These are phyloP conservation scores for Campylomormyrus numenius DNA, from an alignment of 2,113 vertebrate species.

Conservation along the genomic window DNA sequence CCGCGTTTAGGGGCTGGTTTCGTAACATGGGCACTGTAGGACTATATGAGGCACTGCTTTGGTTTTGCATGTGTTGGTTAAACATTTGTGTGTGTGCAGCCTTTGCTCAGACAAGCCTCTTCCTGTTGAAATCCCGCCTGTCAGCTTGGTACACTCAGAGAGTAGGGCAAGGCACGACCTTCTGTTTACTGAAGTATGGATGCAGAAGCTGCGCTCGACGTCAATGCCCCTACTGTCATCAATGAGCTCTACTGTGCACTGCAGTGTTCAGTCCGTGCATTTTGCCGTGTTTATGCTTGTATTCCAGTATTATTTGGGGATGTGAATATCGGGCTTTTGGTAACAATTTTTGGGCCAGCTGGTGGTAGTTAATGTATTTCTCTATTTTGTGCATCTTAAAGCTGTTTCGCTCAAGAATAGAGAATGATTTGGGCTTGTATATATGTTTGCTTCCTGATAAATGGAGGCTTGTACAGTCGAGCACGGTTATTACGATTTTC, in stretches of 20 bases:
- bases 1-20: background rate
- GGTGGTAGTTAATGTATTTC: background rate
- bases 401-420: background rate
- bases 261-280: background rate
- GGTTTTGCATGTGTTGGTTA: conserved; percentile 60
- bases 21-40: conserved; percentile 22
- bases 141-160: conserved; percentile 55
- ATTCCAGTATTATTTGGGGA: background rate
- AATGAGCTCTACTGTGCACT: conserved; percentile 8
- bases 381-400: background rate
- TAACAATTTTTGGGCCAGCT: background rate
- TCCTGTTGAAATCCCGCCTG: conserved; percentile 53
- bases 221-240: conserved; percentile 55
- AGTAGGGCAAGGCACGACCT: conserved; percentile 55
- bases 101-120: conserved; percentile 59
- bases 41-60: conserved; percentile 47
- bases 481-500: too few species aligned
- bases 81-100: conserved; percentile 51
- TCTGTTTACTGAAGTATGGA: conserved; percentile 59
- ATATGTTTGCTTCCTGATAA: background rate
- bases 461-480: background rate
- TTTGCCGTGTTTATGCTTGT: background rate
- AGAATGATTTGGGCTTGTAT: background rate
- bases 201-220: conserved; percentile 58
- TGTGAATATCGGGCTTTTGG: background rate